A percentile compares a stretch with the other conserved stretches of the same genome.
These are phyloP conservation scores for Onychorhynchus coronatus DNA, from an alignment of 2,113 vertebrate species.

Conservation along the genomic window DNA sequence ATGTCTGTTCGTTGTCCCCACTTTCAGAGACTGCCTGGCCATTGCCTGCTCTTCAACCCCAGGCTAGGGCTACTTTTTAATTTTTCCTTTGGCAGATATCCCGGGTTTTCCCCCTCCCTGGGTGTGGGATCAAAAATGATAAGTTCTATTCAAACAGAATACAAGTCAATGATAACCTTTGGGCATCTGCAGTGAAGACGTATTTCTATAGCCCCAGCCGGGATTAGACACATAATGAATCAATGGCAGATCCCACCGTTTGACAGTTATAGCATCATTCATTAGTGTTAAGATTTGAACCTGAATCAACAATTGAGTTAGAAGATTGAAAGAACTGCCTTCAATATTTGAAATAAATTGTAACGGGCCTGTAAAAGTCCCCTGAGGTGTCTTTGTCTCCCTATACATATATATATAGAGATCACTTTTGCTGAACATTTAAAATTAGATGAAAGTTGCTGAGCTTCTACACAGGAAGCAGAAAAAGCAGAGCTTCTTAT, in stretches of 20 bases:
- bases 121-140: background rate
- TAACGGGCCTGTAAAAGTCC: background rate
- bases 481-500: conserved; percentile 2
- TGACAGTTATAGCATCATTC: background rate
- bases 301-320: conserved; percentile 37
- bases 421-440: background rate
- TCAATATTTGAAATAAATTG: conserved; percentile 4
- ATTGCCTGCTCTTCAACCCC: background rate
- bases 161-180: conserved; percentile 30
- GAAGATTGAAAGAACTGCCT: background rate
- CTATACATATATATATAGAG: background rate
- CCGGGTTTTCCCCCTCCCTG: background rate
- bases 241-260: background rate
- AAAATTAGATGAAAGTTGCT: conserved; percentile 40
- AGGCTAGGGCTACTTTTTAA: background rate
- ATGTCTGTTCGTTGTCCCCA: background rate
- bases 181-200: conserved; percentile 16
- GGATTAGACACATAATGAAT: conserved; percentile 45
- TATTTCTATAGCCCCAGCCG: conserved; percentile 24
- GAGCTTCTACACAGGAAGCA: background rate
- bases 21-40: background rate
- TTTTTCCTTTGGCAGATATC: conserved; percentile 24
- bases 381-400: conserved; percentile 20
- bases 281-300: conserved; percentile 32
- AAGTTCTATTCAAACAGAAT: conserved; percentile 15